Conservation (phyloP, 2,888 invertebrate species). For the Noctua pronuba region DNA sequence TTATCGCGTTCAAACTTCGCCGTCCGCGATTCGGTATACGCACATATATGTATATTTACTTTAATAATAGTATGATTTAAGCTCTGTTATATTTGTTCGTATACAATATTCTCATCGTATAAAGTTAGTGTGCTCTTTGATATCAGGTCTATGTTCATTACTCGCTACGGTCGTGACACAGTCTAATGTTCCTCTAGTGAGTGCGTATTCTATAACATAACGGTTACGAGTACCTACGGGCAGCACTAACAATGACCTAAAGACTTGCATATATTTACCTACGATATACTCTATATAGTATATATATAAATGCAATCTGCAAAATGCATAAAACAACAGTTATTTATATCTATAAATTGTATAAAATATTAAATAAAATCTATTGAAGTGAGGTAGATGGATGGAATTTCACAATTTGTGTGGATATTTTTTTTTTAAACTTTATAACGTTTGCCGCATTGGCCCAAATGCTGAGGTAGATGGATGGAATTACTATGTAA, state of each 20-base stretch:
- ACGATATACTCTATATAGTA: conserved; percentile 90
- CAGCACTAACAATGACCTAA: conserved; percentile 87
- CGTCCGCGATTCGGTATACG: conserved; percentile 76
- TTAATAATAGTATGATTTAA: conserved; percentile 85
- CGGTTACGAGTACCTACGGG: conserved; percentile 81
- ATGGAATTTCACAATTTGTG: conserved; percentile 92
- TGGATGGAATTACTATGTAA: conserved; percentile 91
- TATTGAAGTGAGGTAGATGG: conserved; percentile 93
- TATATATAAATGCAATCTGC: conserved; percentile 90
- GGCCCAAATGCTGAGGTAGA: conserved; percentile 91
- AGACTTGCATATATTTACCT: conserved; percentile 89
- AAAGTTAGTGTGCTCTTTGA: conserved; percentile 83
- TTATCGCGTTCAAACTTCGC: conserved; percentile 62
- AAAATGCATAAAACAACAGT: conserved; percentile 91
- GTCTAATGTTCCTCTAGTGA: conserved; percentile 84
- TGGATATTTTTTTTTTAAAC: conserved; percentile 84
- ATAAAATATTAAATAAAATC: conserved; percentile 91
- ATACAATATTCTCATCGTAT: conserved; percentile 85
- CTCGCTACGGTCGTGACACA: conserved; percentile 80
- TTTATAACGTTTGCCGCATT: conserved; percentile 86
- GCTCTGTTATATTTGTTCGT: conserved; percentile 90
- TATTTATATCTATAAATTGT: conserved; percentile 90
- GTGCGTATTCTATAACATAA: conserved; percentile 82
- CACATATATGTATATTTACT: conserved; percentile 80
- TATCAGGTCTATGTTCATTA: conserved; percentile 76